Evolutionary conservation across 2,797 vertebrate species (phyloP), one percentile per base, ranked within the genome.

Genomic region (Amniataba percoides): DNA sequence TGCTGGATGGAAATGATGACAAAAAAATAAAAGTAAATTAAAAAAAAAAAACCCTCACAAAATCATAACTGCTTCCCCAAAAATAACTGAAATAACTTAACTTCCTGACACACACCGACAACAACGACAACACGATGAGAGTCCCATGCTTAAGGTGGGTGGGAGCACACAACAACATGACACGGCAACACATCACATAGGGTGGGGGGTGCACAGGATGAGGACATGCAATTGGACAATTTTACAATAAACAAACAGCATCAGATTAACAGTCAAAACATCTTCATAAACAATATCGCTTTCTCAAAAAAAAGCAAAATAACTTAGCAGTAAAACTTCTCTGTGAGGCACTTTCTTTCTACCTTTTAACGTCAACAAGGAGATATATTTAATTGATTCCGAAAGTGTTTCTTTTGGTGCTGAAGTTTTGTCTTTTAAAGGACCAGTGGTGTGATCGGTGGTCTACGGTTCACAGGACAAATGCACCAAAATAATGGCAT

Each of bases 141-240:
- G 80, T 89, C 87, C 81, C 94, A 94, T 95, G 94, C 94, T 87
- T 83, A 16, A 69, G 82, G 87, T 77, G 87, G 84, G 79, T 76
- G 86, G 89, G 87, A 77, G 86, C 83, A 89, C 66, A 72, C 71
- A 62, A 72, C 71, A 62, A 87, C 90, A 89, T 88, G 90, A 94
- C 85, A 88, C 72, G 13, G 80, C 81, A 86, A 82, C 78, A 90
- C 79, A 43, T 87, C 87, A 91, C 91, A 86, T 10, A 59, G 76
- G 71, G 82, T 52, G 40, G 58, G 61, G 56, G 81, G 82, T 63
- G 80, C 80, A 92, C 85, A 77, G 82, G 74, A 88, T 93, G 93
- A 91, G 59, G 78, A 89, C 95, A 94, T 95, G 94, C 94, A 91
- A 76, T 77, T 91, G 76, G 78, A 94, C 84, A 77, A 52, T 25